Percentiles rank a stretch among this genome's conserved stretches.
Conservation (phyloP, 2,888 invertebrate genomes). For the Phaonia tiefii region DNA sequence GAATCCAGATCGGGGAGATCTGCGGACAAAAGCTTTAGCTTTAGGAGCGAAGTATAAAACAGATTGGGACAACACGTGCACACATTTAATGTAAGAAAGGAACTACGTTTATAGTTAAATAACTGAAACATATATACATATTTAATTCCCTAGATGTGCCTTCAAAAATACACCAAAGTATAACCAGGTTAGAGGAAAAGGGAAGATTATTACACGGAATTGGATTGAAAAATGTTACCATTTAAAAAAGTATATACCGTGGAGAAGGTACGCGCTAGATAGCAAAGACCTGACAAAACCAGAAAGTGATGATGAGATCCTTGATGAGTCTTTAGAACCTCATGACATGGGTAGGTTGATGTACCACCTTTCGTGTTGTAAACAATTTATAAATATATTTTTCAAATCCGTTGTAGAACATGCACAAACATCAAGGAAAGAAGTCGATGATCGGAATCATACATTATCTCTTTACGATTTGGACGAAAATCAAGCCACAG, state of each 20-base stretch:
- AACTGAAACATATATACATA: neutral
- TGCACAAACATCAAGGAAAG: neutral
- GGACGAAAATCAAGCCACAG: neutral
- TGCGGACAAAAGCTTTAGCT: conserved; percentile 86
- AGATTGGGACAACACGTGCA: conserved; percentile 89
- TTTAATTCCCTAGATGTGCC: conserved; percentile 87
- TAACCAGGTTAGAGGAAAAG: conserved; percentile 85
- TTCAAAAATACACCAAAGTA: conserved; percentile 94
- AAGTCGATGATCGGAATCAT: conserved; percentile 10
- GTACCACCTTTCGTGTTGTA: too few species aligned
- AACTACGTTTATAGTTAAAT: neutral
- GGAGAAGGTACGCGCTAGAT: conserved; percentile 79
- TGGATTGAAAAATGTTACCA: conserved; percentile 88
- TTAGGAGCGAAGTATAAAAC: conserved; percentile 90
- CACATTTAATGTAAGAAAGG: conserved; percentile 90
- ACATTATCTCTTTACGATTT: conserved; percentile 31
- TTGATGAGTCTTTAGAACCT: conserved; percentile 72
- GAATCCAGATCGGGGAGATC: conserved; percentile 87
- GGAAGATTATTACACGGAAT: conserved; percentile 84
- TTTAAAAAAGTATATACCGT: conserved; percentile 81
- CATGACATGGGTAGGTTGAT: neutral
- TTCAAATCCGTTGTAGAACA: too few species aligned
- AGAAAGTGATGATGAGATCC: conserved; percentile 79
- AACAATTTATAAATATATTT: too few species aligned
- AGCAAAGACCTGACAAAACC: conserved; percentile 70